phyloP scores from a whole-genome alignment of 2,797 vertebrate species.

The Enteromius afrohamiltoni region DNA sequence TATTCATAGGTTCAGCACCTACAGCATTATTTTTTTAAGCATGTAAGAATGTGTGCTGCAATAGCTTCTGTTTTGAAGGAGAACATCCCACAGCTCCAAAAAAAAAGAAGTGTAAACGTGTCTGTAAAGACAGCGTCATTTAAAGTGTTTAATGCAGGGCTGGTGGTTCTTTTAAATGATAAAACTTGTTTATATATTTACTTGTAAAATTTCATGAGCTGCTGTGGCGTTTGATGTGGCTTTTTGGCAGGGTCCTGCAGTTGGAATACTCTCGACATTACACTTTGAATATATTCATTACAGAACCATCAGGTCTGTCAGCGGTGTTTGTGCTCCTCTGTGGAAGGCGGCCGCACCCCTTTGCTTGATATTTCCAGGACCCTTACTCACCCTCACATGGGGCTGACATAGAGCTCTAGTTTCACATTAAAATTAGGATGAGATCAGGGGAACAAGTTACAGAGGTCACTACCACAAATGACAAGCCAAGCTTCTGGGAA shows the following conservation, averaged over 20 bases:
- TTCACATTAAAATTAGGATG: constrained; percentile 80
- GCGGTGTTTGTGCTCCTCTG: constrained; percentile 15
- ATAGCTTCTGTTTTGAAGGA: background rate
- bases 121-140: background rate
- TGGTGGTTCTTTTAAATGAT: background rate
- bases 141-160: background rate
- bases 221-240: background rate
- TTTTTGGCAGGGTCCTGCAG: background rate
- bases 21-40: background rate
- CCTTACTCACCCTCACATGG: constrained; percentile 81
- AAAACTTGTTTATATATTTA: background rate
- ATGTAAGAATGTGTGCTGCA: background rate
- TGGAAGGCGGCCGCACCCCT: constrained; percentile 16
- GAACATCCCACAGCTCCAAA: background rate
- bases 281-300: constrained; percentile 15
- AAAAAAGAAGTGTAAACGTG: background rate
- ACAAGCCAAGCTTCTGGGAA: constrained; percentile 26
- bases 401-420: constrained; percentile 78
- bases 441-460: constrained; percentile 64
- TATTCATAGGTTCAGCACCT: background rate
- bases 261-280: background rate
- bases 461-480: constrained; percentile 69
- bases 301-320: constrained; percentile 24
- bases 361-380: constrained; percentile 73
- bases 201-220: background rate